These are phyloP conservation scores for Torymus texanus DNA, from an alignment of 2,888 invertebrate genomes.

Conservation along the genomic window DNA sequence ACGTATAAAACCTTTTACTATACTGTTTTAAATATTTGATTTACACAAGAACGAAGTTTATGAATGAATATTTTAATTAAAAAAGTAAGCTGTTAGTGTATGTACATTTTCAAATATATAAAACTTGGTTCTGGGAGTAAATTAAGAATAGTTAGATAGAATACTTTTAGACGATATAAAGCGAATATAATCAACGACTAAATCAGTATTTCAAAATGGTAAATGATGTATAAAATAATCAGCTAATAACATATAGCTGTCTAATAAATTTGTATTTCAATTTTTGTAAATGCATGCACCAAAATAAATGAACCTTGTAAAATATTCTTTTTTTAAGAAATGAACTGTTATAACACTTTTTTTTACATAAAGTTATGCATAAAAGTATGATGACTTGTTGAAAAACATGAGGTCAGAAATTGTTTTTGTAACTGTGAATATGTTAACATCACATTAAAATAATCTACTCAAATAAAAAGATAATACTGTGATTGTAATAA, in stretches of 20 bases:
- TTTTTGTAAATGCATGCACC: constrained; percentile 16
- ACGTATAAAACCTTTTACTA: too few species aligned
- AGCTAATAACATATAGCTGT: background rate
- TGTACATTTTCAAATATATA: constrained; percentile 10
- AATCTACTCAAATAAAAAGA: constrained; percentile 12
- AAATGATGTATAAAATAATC: constrained; percentile 8
- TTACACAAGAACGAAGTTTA: too few species aligned
- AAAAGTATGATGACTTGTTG: too few species aligned
- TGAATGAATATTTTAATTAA: too few species aligned
- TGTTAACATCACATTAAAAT: too few species aligned
- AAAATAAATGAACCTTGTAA: constrained; percentile 13
- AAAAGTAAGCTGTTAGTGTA: too few species aligned
- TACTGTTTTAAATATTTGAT: too few species aligned
- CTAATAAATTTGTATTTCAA: constrained; percentile 21
- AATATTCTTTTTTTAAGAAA: constrained; percentile 7
- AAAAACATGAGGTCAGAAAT: background rate
- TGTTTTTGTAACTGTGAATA: too few species aligned
- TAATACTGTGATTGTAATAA: constrained; percentile 22
- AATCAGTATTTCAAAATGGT: constrained; percentile 29
- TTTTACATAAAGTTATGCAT: background rate
- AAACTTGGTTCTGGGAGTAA: constrained; percentile 19
- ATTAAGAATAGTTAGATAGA: background rate
- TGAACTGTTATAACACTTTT: constrained; percentile 18
- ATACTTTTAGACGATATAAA: constrained; percentile 6
- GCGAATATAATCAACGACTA: background rate